Base-by-base conservation (phyloP, 2,113 vertebrate genomes). In the Candoia aspera region DNA sequence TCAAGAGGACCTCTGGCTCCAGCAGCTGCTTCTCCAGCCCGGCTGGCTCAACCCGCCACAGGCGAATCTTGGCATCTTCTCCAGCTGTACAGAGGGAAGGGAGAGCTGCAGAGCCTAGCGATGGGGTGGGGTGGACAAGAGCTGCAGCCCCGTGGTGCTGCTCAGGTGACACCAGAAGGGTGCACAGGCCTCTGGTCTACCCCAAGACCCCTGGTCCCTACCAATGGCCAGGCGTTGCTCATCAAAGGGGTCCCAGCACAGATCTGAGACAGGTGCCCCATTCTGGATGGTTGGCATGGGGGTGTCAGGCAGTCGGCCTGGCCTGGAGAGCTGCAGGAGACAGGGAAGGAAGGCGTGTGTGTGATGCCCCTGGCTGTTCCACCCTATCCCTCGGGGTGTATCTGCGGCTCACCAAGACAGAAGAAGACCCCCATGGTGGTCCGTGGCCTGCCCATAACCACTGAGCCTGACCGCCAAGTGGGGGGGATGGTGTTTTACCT, bases 201-300 rank as follows among this genome's bases (percentile, higher is more conserved):
- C 23, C 37, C 55, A 1, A 79, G 73, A 79, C 15, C n/a, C 33
- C 73, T 8, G 17, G 54, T n/a, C 21, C 1, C 0, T 97, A 99
- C 99, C 99, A 0, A 99, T 98, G 17, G 98, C 98, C 0, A 99
- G 98, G 91, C 96, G 97, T 68, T 90, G 92, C 0, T 97, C 94
- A 95, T 99, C 94, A 0, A 99, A 99, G 49, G 99, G 99, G 95
- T 99, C 99, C 99, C 99, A 99, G 79, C 95, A 97, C 87, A 99
- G 97, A 95, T 99, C 99, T 0, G 97, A 98, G 91, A 99, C 98
- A 0, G 97, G 98, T 0, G 95, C 94, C 0, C 98, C 95, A 0
- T 99, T 99, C 96, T 99, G 98, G 93, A 99, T 97, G 29, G 99
- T 99, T 95, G 99, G 98, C 90, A 99, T 0, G 0, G 98, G 94